Percentiles rank a stretch among this genome's conserved stretches.
Evolutionary conservation across 1,140 invertebrate species (phyloP).

Genomic region (Euglossa dilemma): DNA sequence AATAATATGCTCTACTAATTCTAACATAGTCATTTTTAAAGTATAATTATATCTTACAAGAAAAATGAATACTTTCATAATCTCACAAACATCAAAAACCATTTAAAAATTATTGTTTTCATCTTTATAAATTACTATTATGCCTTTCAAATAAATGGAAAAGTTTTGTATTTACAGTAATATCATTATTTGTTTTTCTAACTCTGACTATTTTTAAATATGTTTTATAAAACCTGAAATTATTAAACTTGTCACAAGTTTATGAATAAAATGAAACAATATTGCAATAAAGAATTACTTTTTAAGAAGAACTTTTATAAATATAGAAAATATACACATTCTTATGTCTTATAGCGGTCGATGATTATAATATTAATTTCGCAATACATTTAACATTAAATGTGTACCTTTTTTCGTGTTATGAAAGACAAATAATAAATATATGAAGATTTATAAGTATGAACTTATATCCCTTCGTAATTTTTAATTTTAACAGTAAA

Average conservation of each 20-base stretch:
- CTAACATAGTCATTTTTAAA: constrained; percentile 2
- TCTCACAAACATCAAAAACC: constrained; percentile 38
- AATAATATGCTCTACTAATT: background rate
- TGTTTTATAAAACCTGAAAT: background rate
- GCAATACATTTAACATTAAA: constrained; percentile 18
- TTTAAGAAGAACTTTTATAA: background rate
- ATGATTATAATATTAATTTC: constrained; percentile 23
- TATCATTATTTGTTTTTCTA: background rate
- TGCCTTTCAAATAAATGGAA: background rate
- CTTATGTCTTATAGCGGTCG: background rate
- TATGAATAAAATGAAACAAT: background rate
- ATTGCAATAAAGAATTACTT: background rate
- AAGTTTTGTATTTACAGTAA: constrained; percentile 3
- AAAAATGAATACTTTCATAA: constrained; percentile 42
- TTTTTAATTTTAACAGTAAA: constrained; percentile 1
- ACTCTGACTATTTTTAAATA: background rate
- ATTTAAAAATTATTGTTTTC: constrained; percentile 18
- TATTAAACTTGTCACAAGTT: no score
- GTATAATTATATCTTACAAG: background rate
- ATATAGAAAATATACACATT: constrained; percentile 8
- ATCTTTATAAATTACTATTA: background rate
- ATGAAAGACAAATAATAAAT: constrained; percentile 18
- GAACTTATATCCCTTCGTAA: background rate
- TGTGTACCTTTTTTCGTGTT: background rate
- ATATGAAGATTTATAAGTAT: constrained; percentile 23